These are phyloP conservation scores for Xestia rhomboidea DNA, from an alignment of 2,888 invertebrate species.

Conservation along the genomic window DNA sequence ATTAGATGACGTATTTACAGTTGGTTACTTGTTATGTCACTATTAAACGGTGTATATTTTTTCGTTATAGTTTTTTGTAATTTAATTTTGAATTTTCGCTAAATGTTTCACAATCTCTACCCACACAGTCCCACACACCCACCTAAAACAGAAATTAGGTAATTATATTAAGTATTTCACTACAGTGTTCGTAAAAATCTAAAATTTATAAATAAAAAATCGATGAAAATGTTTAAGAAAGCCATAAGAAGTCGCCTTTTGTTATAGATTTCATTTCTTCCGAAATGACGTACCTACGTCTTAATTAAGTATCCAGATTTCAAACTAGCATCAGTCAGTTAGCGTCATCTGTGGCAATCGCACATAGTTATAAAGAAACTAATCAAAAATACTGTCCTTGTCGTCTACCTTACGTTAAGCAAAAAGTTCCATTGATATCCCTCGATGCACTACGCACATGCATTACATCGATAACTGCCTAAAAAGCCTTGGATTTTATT, in stretches of 20 bases:
- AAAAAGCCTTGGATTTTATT: slow-evolving; percentile 42
- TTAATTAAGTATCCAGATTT: too few species aligned
- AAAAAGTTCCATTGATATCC: slow-evolving; percentile 12
- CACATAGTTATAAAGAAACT: neutral
- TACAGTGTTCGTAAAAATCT: neutral
- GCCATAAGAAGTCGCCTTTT: neutral
- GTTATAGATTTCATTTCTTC: neutral
- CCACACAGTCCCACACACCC: too few species aligned
- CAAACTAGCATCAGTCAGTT: neutral
- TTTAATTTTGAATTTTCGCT: neutral
- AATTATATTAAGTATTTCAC: neutral
- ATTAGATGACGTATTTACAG: slow-evolving; percentile 57
- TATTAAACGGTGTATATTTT: slow-evolving; percentile 3
- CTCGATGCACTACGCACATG: slow-evolving; percentile 6
- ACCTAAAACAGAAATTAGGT: neutral
- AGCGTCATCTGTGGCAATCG: neutral
- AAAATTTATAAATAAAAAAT: neutral
- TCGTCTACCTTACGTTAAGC: neutral
- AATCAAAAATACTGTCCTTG: neutral
- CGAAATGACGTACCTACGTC: neutral
- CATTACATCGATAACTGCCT: slow-evolving; percentile 18
- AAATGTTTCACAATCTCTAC: neutral
- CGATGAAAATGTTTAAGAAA: neutral
- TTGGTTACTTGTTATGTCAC: slow-evolving; percentile 25
- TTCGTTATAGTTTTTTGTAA: neutral